Conservation (phyloP, 2,113 vertebrate species). For the Petrocephalus microphthalmus region DNA sequence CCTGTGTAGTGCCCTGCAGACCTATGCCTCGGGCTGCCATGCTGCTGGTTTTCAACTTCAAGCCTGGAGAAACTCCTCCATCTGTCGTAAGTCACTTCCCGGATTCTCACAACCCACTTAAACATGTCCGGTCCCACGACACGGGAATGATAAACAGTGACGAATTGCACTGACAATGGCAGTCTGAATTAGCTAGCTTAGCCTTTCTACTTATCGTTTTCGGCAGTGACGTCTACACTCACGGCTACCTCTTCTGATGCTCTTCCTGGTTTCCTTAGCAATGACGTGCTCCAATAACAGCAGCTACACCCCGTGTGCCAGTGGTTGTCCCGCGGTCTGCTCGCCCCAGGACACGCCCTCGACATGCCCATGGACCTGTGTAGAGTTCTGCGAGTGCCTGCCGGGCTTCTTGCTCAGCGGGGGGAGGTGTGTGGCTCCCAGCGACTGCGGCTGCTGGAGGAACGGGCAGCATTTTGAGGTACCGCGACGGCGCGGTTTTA, state of each 20-base stretch:
- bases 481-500: background rate
- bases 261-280: constrained; percentile 35
- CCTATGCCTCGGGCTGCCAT: constrained; percentile 59
- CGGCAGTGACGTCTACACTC: background rate
- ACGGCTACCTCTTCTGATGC: background rate
- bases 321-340: constrained; percentile 58
- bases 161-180: background rate
- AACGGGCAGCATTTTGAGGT: constrained; percentile 57
- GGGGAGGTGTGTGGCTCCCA: constrained; percentile 50
- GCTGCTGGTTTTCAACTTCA: constrained; percentile 54
- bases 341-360: constrained; percentile 37
- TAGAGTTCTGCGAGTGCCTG: constrained; percentile 62
- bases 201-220: background rate
- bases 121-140: background rate
- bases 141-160: background rate
- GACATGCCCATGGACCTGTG: constrained; percentile 52
- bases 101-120: background rate
- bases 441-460: constrained; percentile 64
- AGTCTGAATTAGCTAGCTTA: background rate
- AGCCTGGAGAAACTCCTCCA: constrained; percentile 64
- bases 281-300: constrained; percentile 54
- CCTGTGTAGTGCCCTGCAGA: constrained; percentile 57
- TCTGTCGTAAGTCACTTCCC: constrained; percentile 58
- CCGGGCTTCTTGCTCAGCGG: constrained; percentile 58
- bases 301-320: constrained; percentile 57